These are phyloP conservation scores for Elysia crispata DNA, from an alignment of 2,888 invertebrate genomes.

Conservation along the genomic window DNA sequence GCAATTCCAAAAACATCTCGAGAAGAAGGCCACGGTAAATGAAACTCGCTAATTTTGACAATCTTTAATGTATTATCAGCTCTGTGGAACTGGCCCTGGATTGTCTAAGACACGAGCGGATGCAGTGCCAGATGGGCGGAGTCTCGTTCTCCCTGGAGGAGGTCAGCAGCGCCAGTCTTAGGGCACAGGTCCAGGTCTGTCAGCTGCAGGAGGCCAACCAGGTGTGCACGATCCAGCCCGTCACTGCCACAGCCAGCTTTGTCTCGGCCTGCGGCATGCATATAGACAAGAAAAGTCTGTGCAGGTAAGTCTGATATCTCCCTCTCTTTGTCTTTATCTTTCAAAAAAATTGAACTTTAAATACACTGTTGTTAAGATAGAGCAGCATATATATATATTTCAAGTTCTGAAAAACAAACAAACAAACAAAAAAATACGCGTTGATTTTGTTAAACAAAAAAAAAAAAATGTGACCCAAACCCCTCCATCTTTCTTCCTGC, in stretches of 20 bases:
- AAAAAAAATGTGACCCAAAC: too few species aligned
- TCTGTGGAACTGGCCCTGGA: background rate
- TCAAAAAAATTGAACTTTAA: too few species aligned
- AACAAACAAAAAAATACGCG: too few species aligned
- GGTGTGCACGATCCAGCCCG: background rate
- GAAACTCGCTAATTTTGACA: background rate
- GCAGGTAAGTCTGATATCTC: slow-evolving; percentile 9
- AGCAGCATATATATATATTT: too few species aligned
- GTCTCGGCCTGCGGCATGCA: background rate
- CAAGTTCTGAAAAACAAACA: too few species aligned
- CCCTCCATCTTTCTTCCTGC: too few species aligned
- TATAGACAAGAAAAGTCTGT: background rate
- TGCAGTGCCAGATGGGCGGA: slow-evolving; percentile 20
- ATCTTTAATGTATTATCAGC: slow-evolving; percentile 10
- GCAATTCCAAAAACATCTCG: too few species aligned
- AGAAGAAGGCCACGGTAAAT: too few species aligned
- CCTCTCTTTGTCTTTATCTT: too few species aligned
- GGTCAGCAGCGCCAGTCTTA: background rate
- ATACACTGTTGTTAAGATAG: too few species aligned
- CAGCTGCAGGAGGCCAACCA: slow-evolving; percentile 34
- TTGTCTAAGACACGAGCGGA: background rate
- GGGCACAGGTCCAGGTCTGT: slow-evolving; percentile 26
- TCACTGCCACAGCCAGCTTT: background rate
- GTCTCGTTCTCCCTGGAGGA: background rate
- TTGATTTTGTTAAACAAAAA: too few species aligned